Evolutionary conservation across 2,113 vertebrate genomes (phyloP).

Genomic region (Anguilla japonica): DNA sequence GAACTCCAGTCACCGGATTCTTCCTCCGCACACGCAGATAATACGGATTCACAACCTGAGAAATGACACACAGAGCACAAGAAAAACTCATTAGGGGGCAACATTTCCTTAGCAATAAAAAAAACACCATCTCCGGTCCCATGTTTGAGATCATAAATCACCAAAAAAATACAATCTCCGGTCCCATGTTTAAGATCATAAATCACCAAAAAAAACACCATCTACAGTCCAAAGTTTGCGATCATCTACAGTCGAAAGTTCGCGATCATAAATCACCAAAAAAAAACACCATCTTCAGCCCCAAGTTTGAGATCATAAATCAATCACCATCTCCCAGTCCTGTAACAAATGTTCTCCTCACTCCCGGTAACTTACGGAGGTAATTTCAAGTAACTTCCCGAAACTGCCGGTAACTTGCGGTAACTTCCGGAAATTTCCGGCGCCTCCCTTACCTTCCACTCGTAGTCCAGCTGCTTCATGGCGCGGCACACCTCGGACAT

Average conservation of each 20-base stretch:
- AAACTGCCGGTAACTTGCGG: too few species aligned
- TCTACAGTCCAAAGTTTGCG: background rate
- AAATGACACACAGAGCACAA: background rate
- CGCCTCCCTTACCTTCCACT: constrained; percentile 87
- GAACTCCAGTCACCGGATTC: constrained; percentile 89
- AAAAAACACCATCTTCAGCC: background rate
- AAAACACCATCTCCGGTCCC: background rate
- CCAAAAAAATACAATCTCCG: background rate
- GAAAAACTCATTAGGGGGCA: background rate
- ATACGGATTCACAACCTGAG: constrained; percentile 93
- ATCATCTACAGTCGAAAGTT: background rate
- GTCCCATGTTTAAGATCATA: too few species aligned
- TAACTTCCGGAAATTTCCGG: too few species aligned
- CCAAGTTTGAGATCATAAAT: background rate
- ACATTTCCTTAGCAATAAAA: background rate
- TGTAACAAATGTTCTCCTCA: too few species aligned
- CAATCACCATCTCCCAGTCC: background rate
- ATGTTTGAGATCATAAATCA: background rate
- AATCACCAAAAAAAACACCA: background rate
- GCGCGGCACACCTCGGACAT: constrained; percentile 97
- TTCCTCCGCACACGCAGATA: constrained; percentile 92
- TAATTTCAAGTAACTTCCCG: too few species aligned
- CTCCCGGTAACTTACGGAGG: too few species aligned
- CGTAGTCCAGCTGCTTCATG: constrained; percentile 96
- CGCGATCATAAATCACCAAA: background rate